A percentile compares a stretch with the other conserved stretches of the same genome.
Evolutionary conservation across 2,113 vertebrate species (phyloP).

Genomic region (Passerina amoena): DNA sequence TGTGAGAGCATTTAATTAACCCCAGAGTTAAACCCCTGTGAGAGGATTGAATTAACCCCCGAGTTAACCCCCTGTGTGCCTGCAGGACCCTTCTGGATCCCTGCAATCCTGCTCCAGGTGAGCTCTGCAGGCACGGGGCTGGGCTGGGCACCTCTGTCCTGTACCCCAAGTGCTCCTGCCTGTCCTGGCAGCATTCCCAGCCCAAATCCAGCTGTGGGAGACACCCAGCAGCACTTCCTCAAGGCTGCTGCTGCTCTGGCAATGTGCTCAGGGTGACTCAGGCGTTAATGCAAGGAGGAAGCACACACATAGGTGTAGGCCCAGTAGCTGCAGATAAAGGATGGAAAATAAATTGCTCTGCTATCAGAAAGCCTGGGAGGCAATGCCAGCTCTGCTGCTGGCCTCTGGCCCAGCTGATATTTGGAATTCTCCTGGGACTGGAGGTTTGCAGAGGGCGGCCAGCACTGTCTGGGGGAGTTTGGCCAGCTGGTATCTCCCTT

Average conservation of each 20-base stretch:
- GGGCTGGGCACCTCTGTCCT: neutral
- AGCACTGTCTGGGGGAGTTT: neutral
- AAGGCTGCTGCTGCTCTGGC: accelerated
- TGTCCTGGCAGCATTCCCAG: neutral
- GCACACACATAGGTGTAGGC: neutral
- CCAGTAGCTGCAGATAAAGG: slow-evolving; percentile 17
- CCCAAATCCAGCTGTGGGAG: neutral
- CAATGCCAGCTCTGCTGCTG: neutral
- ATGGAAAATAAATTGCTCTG: neutral
- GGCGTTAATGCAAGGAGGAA: neutral
- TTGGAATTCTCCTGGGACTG: neutral
- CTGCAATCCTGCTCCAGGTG: accelerated
- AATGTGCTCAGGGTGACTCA: neutral
- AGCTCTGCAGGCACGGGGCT: accelerated
- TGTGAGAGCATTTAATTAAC: too few species aligned
- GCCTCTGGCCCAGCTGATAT: neutral
- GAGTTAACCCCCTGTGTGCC: too few species aligned
- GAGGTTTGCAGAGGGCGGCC: neutral
- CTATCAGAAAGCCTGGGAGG: neutral
- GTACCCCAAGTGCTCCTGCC: accelerated
- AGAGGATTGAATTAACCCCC: too few species aligned
- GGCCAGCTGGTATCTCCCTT: neutral
- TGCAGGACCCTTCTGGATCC: neutral
- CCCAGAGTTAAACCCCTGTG: too few species aligned
- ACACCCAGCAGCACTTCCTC: accelerated